These are phyloP conservation scores for Itoplectis maculator DNA, from an alignment of 2,888 invertebrate species.

Conservation along the genomic window DNA sequence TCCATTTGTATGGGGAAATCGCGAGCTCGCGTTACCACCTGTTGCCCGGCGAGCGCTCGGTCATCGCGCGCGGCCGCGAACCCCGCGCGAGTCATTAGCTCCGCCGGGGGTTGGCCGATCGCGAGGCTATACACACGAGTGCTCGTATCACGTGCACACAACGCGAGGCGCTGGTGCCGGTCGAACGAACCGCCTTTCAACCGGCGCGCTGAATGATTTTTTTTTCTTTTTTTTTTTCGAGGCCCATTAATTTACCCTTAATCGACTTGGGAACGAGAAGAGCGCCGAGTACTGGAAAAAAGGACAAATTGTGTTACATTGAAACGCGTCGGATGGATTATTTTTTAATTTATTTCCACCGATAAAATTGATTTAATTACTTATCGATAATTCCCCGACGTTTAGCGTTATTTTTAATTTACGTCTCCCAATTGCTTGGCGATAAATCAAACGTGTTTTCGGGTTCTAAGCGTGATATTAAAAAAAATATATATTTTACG, in stretches of 20 bases:
- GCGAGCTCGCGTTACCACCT: conserved; percentile 57
- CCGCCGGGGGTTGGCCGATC: conserved; percentile 72
- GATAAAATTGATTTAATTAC: too few species aligned
- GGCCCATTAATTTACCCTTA: not conserved
- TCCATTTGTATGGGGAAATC: conserved; percentile 46
- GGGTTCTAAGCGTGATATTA: not conserved
- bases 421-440: too few species aligned
- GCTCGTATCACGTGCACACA: conserved; percentile 71
- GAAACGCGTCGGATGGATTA: too few species aligned
- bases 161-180: conserved; percentile 70
- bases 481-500: not conserved
- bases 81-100: conserved; percentile 77
- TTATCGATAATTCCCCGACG: too few species aligned
- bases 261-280: too few species aligned
- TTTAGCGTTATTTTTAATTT: too few species aligned
- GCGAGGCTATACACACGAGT: not conserved
- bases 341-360: too few species aligned
- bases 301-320: too few species aligned
- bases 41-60: conserved; percentile 48
- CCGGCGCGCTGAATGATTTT: too few species aligned
- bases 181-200: conserved; percentile 66
- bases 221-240: not conserved
- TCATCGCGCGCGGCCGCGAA: conserved; percentile 50
- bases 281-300: too few species aligned
- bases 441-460: not conserved